Conservation (phyloP, 2,113 vertebrate species). For the Colaptes auratus region DNA sequence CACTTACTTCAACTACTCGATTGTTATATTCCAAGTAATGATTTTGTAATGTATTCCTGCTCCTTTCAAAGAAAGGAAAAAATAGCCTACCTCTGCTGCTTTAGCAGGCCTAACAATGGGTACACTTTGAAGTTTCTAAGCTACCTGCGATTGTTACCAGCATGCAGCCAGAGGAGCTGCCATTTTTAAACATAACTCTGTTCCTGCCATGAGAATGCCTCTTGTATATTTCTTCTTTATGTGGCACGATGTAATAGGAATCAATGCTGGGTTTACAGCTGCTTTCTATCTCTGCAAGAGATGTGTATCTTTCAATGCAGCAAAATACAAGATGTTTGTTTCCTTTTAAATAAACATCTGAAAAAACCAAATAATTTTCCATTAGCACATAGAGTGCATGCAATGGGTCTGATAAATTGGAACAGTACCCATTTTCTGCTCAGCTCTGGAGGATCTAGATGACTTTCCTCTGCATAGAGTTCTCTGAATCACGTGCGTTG, state of each 20-base stretch:
- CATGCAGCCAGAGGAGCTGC: neutral
- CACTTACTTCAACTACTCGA: neutral
- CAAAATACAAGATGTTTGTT: neutral
- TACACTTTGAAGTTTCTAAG: neutral
- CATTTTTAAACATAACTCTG: neutral
- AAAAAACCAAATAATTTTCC: neutral
- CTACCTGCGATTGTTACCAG: neutral
- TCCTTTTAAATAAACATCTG: slow-evolving; percentile 13
- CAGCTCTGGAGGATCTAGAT: neutral
- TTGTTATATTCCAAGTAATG: neutral
- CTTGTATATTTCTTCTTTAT: neutral
- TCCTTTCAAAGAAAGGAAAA: neutral
- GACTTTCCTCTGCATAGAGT: neutral
- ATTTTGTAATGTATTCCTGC: neutral
- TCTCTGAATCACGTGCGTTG: neutral
- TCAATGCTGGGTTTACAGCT: neutral
- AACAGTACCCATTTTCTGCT: neutral
- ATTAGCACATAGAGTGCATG: neutral
- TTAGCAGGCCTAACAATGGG: neutral
- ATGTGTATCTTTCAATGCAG: neutral
- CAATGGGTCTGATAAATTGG: neutral
- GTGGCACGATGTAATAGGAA: neutral
- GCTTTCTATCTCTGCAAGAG: neutral
- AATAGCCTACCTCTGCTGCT: neutral
- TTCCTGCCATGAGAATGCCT: neutral